Evolutionary conservation across 2,797 vertebrate species (phyloP), one percentile per base, ranked within the genome.

Genomic region (Pipistrellus pygmaeus): DNA sequence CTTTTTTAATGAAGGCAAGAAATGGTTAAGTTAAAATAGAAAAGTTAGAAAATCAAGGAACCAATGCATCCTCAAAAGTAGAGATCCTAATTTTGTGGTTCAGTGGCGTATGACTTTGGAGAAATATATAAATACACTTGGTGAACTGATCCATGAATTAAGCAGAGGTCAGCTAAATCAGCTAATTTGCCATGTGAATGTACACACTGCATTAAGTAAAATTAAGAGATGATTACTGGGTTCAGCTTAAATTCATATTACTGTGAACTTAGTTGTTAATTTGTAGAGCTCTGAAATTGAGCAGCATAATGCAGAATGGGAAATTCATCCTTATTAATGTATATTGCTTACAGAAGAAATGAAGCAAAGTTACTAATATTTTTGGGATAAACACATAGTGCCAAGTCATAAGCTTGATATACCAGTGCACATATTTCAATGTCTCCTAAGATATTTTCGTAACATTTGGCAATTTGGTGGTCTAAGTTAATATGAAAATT

Each of bases 21-120:
- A 88, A 77, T 73, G 21, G 80, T 87, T 90, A 91, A 92, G 13
- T 92, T 77, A 68, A 95, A 96, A 81, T 60, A 55, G 44, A 85
- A 64, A 82, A 71, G 9, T 66, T 90, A n/a, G 23, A 55, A 89
- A 86, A 96, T 91, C 27, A 69, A 90, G 51, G 21, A 94, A 57
- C 38, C 30, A 53, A 14, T 18, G 20, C 25, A 62, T 68, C 68
- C 25, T 89, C 14, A 32, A 57, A 88, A 88, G 46, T 91, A 82
- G 21, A 85, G 25, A 83, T 95, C 69, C 46, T 95, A 95, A 95
- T 96, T 95, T 96, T 96, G 35, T 85, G 81, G 68, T 90, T 94
- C 95, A 85, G 21, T 44, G 35, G 73, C 46, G 8, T 97, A 57
- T 78, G 35, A 94, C 94, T 92, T 68, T 66, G 72, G 38, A 94